Evolutionary conservation across 2,113 vertebrate species (phyloP), one percentile per base, ranked within the genome.

Genomic region (Epinephelus lanceolatus): DNA sequence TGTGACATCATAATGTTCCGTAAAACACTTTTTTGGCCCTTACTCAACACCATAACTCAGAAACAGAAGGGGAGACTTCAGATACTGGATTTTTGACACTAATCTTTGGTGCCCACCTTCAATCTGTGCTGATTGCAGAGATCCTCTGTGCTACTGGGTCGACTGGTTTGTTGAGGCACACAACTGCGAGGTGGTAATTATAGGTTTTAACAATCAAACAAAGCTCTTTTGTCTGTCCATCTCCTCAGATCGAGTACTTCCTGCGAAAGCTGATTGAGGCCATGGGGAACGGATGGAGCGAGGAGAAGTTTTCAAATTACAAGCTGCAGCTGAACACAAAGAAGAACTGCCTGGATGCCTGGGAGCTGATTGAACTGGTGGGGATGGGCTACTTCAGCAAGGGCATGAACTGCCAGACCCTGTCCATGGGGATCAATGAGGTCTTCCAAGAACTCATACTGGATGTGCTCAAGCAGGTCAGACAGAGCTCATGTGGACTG

Each of bases 381-480:
- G 98, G 98, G 19, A 96, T 93, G 4, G 96, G 96, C 6, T 95
- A 95, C 81, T 99, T 98, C 71, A 97, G 96, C 86, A 98, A 96
- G 91, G 96, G 95, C 63, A 95, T 98, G 95, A 96, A 97, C 89
- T 90, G 66, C 17, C 96, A 97, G 93, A 97, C 97, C 0, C 93
- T 99, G 66, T 97, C 97, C 59, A 97, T 99, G 97, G 97, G 96
- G 71, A 96, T 99, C 90, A 96, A 79, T 1, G 97, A 99, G 88
- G 97, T 99, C 89, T 99, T 97, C 63, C 97, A 93, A 80, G 97
- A 99, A 78, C 97, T 99, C 60, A 97, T 99, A 74, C 87, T 99
- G 88, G 97, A 99, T 77, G 91, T 99, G 30, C 94, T 99, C 73
- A 99, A 99, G 88, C 97, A 99, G 97, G 98, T 99, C 68, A 93